Base-by-base conservation (phyloP, 30 jellyfish, hydroid and myxozoan species). In the Euphysa ruthae region DNA sequence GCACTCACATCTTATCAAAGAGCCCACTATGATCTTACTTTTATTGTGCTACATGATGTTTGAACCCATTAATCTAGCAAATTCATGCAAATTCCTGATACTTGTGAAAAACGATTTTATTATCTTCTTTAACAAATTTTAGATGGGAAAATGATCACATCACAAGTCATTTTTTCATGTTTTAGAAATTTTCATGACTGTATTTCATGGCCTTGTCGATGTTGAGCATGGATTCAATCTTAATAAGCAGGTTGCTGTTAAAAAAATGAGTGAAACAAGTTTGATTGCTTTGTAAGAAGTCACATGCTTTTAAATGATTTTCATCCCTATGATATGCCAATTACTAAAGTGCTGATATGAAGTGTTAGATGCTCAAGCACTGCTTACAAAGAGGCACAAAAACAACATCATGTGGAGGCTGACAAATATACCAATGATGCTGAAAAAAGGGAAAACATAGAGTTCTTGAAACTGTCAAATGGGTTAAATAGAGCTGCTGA, bases 281-380 rank as follows among this genome's bases (percentile, higher is more conserved):
- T 38, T 38, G 54, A 38, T 38, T 38, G 54, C 54, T 38, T 38
- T 38, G 54, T 38, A 38, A 38, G n/a, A 38, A 13, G n/a, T 38
- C 54, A 12, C 13, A 38, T 38, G 54, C 54, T n/a, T n/a, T n/a
- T 38, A n/a, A 38, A 38, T 38, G 54, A 38, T n/a, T 38, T 38
- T 38, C 54, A 38, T 38, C 54, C 54, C n/a, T n/a, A n/a, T 38
- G 54, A 38, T 38, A 38, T 38, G 54, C 54, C 54, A 38, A 38
- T 38, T 38, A 38, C n/a, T n/a, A n/a, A n/a, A n/a, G n/a, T n/a
- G n/a, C n/a, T n/a, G n/a, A n/a, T n/a, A n/a, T n/a, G n/a, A n/a
- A n/a, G n/a, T n/a, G n/a, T n/a, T n/a, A n/a, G n/a, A n/a, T n/a
- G n/a, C n/a, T n/a, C n/a, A n/a, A n/a, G n/a, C n/a, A n/a, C n/a